These are phyloP conservation scores for Hydrozoanthus tunicans DNA, from an alignment of 64 coral and sea anemone genomes.

Conservation along the genomic window DNA sequence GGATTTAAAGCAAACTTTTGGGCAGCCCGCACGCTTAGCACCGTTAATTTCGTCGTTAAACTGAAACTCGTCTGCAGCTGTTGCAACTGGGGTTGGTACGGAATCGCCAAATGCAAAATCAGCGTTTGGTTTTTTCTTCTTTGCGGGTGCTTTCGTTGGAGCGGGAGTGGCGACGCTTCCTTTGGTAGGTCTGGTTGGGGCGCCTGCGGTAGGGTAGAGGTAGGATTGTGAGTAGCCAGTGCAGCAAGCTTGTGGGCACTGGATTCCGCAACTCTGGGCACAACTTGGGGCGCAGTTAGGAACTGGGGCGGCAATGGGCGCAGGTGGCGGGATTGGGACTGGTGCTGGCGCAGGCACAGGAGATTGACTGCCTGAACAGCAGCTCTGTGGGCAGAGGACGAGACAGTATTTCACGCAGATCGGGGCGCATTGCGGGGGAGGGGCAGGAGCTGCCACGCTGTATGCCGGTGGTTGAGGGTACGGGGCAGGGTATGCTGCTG, in stretches of 20 bases:
- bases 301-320: not conserved
- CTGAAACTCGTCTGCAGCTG: constrained; percentile 34
- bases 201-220: constrained; percentile 31
- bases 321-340: not conserved
- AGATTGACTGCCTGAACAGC: constrained; percentile 51
- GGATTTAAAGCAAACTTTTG: constrained; percentile 58
- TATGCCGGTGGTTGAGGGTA: constrained; percentile 35
- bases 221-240: constrained; percentile 13
- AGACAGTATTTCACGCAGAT: constrained; percentile 93
- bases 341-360: constrained; percentile 21
- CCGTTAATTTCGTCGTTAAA: not conserved
- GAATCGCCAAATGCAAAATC: constrained; percentile 45
- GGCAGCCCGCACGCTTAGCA: constrained; percentile 37
- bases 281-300: constrained; percentile 25
- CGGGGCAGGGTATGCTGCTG: constrained; percentile 64
- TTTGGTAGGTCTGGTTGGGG: constrained; percentile 27
- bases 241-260: constrained; percentile 45
- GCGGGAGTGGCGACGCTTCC: constrained; percentile 13
- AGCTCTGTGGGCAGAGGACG: constrained; percentile 77
- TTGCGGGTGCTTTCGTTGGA: not conserved
- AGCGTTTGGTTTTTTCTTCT: constrained; percentile 37
- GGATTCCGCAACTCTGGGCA: constrained; percentile 34
- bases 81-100: constrained; percentile 23
- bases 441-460: constrained; percentile 5
- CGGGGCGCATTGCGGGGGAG: constrained; percentile 53